Evolutionary conservation across 2,797 vertebrate genomes (phyloP).

Genomic region (Bovichtus variegatus): DNA sequence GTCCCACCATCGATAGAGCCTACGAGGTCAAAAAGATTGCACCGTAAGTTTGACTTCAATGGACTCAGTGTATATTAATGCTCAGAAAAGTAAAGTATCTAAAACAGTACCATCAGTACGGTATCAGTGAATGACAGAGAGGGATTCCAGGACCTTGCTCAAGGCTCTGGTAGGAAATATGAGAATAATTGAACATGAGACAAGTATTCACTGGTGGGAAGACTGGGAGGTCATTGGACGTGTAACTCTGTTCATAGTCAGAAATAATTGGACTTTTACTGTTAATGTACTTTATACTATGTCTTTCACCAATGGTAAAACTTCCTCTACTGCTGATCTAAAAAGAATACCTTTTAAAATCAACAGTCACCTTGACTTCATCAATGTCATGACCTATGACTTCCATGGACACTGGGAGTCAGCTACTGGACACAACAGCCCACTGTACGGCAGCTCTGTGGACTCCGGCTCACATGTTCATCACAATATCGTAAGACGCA

Average conservation of each 20-base stretch:
- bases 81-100: neutral
- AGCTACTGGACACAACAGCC: conserved; percentile 86
- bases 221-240: neutral
- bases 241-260: neutral
- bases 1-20: conserved; percentile 56
- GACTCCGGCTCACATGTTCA: conserved; percentile 62
- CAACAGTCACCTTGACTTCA: conserved; percentile 83
- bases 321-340: neutral
- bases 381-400: conserved; percentile 85
- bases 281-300: neutral
- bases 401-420: conserved; percentile 85
- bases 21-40: conserved; percentile 84
- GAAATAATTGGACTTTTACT: neutral
- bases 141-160: neutral
- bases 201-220: neutral
- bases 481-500: conserved; percentile 81
- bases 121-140: neutral
- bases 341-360: neutral
- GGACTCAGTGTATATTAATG: neutral
- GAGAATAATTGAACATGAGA: neutral
- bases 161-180: neutral
- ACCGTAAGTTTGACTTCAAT: conserved; percentile 71
- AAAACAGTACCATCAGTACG: neutral
- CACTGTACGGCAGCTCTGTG: conserved; percentile 73
- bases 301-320: neutral